Percentiles rank a stretch among this genome's conserved stretches.
phyloP scores from a whole-genome alignment of 2,113 vertebrate genomes.

The Solea solea region DNA sequence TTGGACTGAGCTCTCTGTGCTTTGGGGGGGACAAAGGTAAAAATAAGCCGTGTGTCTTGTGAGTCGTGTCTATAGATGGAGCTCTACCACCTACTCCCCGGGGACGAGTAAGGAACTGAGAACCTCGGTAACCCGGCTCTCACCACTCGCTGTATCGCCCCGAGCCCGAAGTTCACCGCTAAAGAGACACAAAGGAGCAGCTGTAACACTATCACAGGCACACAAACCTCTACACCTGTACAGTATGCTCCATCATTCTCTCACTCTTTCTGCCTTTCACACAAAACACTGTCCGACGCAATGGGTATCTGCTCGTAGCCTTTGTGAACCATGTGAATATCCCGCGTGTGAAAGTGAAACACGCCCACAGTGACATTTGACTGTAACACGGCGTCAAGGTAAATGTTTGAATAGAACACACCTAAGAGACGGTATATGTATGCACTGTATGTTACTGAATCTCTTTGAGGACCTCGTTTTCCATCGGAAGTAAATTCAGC shows the following conservation, averaged over 20 bases:
- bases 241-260: conserved; percentile 45
- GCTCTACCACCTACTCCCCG: conserved; percentile 31
- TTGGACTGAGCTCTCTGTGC: neutral
- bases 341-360: neutral
- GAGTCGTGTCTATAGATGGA: conserved; percentile 36
- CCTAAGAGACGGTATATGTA: conserved; percentile 10
- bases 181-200: conserved; percentile 55
- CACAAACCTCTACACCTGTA: conserved; percentile 66
- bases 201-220: conserved; percentile 63
- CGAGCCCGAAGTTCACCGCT: conserved; percentile 33
- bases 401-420: neutral
- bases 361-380: neutral
- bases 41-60: neutral
- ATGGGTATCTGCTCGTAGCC: neutral
- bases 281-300: conserved; percentile 11
- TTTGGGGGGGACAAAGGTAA: neutral
- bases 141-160: conserved; percentile 33
- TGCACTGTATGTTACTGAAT: neutral
- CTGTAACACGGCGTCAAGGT: neutral
- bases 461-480: neutral
- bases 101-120: conserved; percentile 29
- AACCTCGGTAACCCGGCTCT: conserved; percentile 40
- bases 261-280: conserved; percentile 41
- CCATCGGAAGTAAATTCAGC: neutral
- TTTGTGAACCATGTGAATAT: conserved; percentile 15